Conservation (phyloP, 2,113 vertebrate genomes). For the Cygnus atratus region DNA sequence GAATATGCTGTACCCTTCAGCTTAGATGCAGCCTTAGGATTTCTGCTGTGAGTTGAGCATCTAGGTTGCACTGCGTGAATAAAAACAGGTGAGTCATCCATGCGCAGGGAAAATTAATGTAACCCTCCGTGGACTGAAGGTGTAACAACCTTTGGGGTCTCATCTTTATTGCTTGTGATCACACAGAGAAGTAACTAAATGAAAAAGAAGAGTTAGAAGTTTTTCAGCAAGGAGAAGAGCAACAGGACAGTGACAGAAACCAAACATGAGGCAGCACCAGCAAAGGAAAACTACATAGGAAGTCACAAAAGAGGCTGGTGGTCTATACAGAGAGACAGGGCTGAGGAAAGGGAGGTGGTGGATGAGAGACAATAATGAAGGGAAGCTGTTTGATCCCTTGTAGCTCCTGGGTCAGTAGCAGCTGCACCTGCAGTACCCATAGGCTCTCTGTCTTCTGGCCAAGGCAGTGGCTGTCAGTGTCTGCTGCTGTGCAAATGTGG, state of each 20-base stretch:
- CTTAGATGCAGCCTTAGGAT: neutral
- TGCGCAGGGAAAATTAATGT: neutral
- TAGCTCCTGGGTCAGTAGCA: constrained; percentile 51
- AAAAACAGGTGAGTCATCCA: neutral
- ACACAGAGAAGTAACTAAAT: neutral
- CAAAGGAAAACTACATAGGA: neutral
- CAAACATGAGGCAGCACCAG: neutral
- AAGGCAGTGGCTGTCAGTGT: neutral
- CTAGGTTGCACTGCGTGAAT: neutral
- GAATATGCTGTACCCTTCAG: neutral
- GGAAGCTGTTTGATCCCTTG: constrained; percentile 20
- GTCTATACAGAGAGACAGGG: neutral
- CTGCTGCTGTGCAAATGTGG: neutral
- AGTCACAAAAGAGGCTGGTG: neutral
- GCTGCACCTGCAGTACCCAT: constrained; percentile 22
- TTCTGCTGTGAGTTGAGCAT: neutral
- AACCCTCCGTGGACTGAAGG: neutral
- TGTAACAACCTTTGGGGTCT: neutral
- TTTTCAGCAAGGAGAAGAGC: neutral
- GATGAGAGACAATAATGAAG: neutral
- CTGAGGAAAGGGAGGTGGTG: neutral
- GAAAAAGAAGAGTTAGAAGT: neutral
- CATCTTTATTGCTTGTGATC: neutral
- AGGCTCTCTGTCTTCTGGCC: neutral
- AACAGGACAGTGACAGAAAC: neutral